phyloP scores from a whole-genome alignment of 2,888 invertebrate genomes.

The Polydrusus cervinus region DNA sequence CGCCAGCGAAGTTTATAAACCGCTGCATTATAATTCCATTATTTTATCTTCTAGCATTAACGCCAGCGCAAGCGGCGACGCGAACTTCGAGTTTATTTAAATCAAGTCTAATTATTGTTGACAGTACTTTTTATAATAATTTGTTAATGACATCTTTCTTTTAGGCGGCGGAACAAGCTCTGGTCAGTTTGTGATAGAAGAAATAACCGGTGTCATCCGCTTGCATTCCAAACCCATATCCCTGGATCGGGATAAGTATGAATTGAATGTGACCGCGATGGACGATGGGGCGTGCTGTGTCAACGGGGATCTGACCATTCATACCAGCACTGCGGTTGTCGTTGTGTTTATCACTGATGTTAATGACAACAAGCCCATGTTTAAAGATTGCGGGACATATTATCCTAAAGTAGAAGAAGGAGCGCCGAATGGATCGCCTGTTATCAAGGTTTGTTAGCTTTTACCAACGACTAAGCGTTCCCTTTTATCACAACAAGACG shows the following conservation, averaged over 20 bases:
- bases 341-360: slow-evolving; percentile 98
- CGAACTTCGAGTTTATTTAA: no score
- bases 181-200: slow-evolving; percentile 95
- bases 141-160: no score
- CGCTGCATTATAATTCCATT: no score
- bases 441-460: slow-evolving; percentile 81
- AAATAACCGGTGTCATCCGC: slow-evolving; percentile 95
- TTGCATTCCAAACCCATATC: slow-evolving; percentile 90
- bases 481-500: no score
- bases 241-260: slow-evolving; percentile 94
- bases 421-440: slow-evolving; percentile 93
- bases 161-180: slow-evolving; percentile 85
- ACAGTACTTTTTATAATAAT: neutral
- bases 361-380: slow-evolving; percentile 97
- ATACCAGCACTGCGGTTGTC: slow-evolving; percentile 95
- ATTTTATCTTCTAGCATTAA: no score
- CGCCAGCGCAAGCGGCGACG: no score
- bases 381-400: slow-evolving; percentile 94
- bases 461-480: no score
- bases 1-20: no score
- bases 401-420: slow-evolving; percentile 96
- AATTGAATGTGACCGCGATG: slow-evolving; percentile 96
- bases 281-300: slow-evolving; percentile 98
- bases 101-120: no score
- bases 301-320: slow-evolving; percentile 89